Evolutionary conservation across 2,888 invertebrate genomes (phyloP).

Genomic region (Adineta ricciae): DNA sequence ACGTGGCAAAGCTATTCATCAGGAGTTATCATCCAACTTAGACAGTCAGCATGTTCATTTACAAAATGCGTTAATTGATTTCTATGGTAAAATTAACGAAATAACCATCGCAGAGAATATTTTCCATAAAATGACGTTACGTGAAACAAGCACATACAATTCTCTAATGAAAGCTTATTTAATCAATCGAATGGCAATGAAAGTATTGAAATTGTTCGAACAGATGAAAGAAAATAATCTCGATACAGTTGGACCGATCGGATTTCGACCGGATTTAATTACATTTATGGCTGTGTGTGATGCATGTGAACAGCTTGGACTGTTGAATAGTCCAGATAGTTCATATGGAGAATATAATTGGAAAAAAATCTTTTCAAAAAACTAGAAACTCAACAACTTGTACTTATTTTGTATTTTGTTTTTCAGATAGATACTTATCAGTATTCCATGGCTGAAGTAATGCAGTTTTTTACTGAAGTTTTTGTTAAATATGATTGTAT

Average conservation of each 20-base stretch:
- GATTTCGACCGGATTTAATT: neutral
- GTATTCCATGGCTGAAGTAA: too few relatives aligned
- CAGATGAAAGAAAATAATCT: neutral
- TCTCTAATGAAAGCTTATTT: neutral
- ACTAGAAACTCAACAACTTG: neutral
- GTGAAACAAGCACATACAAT: conserved; percentile 4
- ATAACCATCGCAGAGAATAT: neutral
- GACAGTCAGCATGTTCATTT: neutral
- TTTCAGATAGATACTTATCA: too few relatives aligned
- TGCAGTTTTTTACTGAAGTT: too few relatives aligned
- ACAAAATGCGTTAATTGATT: neutral
- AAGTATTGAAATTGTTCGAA: neutral
- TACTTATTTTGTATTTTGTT: too few relatives aligned
- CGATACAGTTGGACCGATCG: neutral
- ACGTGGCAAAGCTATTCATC: neutral
- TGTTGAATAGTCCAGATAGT: neutral
- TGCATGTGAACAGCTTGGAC: neutral
- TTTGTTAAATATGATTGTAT: too few relatives aligned
- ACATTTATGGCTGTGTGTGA: neutral
- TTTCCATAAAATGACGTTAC: neutral
- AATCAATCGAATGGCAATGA: neutral
- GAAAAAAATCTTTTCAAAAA: neutral
- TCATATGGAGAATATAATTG: neutral
- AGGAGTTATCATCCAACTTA: neutral
- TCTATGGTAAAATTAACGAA: neutral